Conservation (phyloP, 1,140 invertebrate species). For the Bemisia tabaci region DNA sequence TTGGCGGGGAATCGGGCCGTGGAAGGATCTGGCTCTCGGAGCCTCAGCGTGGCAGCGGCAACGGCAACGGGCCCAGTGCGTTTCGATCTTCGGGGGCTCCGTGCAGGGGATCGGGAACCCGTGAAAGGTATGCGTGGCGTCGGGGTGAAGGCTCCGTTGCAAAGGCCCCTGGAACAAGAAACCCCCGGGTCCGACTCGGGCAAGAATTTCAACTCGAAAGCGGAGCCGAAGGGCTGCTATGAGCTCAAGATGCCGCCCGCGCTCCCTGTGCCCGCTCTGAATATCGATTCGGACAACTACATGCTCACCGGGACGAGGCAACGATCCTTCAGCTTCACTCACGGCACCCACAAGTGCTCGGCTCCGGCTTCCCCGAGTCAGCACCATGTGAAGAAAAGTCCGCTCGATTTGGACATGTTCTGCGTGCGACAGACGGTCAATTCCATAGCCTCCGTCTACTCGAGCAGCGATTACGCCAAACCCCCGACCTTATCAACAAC, state of each 20-base stretch:
- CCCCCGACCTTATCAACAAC: slow-evolving; percentile 12
- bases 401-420: slow-evolving; percentile 29
- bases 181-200: neutral
- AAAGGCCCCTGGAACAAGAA: neutral
- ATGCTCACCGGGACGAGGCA: slow-evolving; percentile 33
- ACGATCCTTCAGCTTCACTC: slow-evolving; percentile 22
- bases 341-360: slow-evolving; percentile 12
- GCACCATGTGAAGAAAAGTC: slow-evolving; percentile 13
- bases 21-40: no score
- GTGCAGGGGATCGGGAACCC: no score
- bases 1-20: no score
- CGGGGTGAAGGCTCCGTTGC: neutral
- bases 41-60: no score
- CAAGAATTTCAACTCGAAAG: neutral
- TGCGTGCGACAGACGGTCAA: slow-evolving; percentile 27
- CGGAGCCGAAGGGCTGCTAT: neutral
- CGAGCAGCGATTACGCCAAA: slow-evolving; percentile 3
- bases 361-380: slow-evolving; percentile 5
- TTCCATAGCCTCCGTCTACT: slow-evolving; percentile 19
- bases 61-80: no score
- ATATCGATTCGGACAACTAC: slow-evolving; percentile 46
- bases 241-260: neutral
- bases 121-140: neutral
- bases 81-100: no score
- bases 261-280: slow-evolving; percentile 18